Evolutionary conservation across 2,888 invertebrate genomes (phyloP).

Genomic region (Xestia rhomboidea): DNA sequence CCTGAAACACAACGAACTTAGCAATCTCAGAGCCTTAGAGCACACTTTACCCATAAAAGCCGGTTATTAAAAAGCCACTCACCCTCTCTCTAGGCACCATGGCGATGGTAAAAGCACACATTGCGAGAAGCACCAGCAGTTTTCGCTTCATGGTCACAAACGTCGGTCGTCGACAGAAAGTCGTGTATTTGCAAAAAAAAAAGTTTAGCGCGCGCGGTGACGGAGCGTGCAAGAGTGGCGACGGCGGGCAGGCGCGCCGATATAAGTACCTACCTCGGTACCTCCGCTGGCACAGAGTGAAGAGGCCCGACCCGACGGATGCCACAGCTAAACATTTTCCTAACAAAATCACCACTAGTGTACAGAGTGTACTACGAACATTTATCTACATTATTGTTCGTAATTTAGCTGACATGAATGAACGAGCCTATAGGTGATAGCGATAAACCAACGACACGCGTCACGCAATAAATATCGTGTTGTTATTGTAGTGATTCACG

Average conservation of each 20-base stretch:
- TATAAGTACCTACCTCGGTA: conserved; percentile 72
- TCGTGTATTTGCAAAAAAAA: conserved; percentile 54
- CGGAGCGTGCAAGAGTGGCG: conserved; percentile 78
- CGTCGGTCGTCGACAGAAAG: conserved; percentile 37
- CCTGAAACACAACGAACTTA: conserved; percentile 21
- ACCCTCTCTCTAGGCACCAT: conserved; percentile 80
- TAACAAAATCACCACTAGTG: conserved; percentile 45
- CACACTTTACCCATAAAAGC: conserved; percentile 11
- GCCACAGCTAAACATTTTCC: conserved; percentile 53
- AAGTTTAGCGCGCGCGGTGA: conserved; percentile 67
- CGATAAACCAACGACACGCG: conserved; percentile 51
- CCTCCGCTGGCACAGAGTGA: conserved; percentile 58
- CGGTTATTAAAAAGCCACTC: conserved; percentile 69
- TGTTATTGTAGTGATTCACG: conserved; percentile 52
- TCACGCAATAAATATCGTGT: conserved; percentile 49
- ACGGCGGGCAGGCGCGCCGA: conserved; percentile 68
- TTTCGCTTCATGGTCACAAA: conserved; percentile 74
- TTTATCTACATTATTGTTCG: conserved; percentile 49
- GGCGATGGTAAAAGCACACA: conserved; percentile 76
- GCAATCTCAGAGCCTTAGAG: background rate
- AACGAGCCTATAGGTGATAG: conserved; percentile 50
- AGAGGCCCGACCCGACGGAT: conserved; percentile 63
- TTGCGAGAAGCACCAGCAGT: conserved; percentile 73
- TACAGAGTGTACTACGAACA: conserved; percentile 47
- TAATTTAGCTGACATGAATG: conserved; percentile 61